A percentile compares a stretch with the other conserved stretches of the same genome.
Evolutionary conservation across 2,888 invertebrate species (phyloP).

Genomic region (Synergus itoensis): DNA sequence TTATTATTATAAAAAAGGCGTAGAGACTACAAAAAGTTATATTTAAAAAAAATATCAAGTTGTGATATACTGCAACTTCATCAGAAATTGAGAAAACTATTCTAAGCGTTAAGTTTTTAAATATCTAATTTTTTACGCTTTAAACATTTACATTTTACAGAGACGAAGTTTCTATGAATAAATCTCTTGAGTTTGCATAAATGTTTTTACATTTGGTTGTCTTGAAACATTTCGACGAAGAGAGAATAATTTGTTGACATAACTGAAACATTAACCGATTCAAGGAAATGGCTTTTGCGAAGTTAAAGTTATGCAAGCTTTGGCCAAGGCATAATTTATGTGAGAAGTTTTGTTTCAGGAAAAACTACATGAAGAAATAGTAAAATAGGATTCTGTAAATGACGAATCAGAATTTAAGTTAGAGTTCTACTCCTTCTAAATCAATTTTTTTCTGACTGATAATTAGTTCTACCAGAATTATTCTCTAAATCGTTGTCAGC

Average conservation of each 20-base stretch:
- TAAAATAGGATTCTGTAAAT: neutral
- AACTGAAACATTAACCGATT: slow-evolving; percentile 19
- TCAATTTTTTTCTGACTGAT: too few species aligned
- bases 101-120: neutral
- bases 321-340: neutral
- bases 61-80: neutral
- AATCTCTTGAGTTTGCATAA: neutral
- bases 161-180: slow-evolving; percentile 7
- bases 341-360: neutral
- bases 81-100: neutral
- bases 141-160: neutral
- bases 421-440: neutral
- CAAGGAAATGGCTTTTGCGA: slow-evolving; percentile 15
- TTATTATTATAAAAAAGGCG: too few species aligned
- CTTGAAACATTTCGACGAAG: slow-evolving; percentile 15
- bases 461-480: neutral
- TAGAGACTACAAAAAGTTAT: too few species aligned
- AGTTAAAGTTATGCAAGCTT: neutral
- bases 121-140: neutral
- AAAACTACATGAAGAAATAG: neutral
- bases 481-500: neutral
- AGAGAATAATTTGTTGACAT: slow-evolving; percentile 24
- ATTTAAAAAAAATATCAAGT: neutral
- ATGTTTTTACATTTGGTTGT: slow-evolving; percentile 15
- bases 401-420: neutral